Base-by-base conservation (phyloP, 2,797 vertebrate species). In the Thripadectes ignobilis region DNA sequence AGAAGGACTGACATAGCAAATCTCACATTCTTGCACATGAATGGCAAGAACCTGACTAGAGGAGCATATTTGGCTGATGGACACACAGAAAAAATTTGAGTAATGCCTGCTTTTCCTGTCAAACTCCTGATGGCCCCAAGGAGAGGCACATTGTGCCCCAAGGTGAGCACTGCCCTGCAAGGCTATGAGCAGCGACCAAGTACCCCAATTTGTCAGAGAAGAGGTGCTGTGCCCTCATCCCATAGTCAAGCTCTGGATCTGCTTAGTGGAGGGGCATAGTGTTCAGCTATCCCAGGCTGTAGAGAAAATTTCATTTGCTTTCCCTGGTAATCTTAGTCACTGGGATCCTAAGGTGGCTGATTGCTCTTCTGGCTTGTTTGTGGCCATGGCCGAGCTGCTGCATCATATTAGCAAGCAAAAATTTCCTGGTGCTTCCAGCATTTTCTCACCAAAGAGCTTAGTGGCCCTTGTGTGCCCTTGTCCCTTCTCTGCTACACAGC, bases 391-490 rank as follows among this genome's bases (percentile, higher is more conserved):
- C 1, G 20, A 67, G 18, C 8, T 71, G 21, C 32, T 32, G 17
- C 45, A 71, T 67, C 68, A 4, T 67, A 19, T 19, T 12, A 63
- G 22, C 9, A 66, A 73, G 45, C 12, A 80, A 34, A 75, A 17
- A 16, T 12, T 38, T 63, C 32, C 32, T 5, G 10, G 7, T 43
- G n/a, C 21, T 46, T 88, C 41, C 58, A 51, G 19, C 32, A 77
- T 21, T 59, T 85, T 80, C 26, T 83, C 12, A 38, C 48, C 32
- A 29, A 22, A 62, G 29, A 48, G 15, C 34, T 78, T n/a, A 43
- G 43, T 3, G 36, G 19, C 21, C 32, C 21, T 32, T 7, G 7
- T 6, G 23, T 0, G 0, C 7, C 16, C 22, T 0, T 0, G 20
- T 59, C n/a, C 21, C 15, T 68, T 74, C 45, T 49, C 48, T 54